phyloP scores from a whole-genome alignment of 2,113 vertebrate genomes.

The Fregetta grallaria region DNA sequence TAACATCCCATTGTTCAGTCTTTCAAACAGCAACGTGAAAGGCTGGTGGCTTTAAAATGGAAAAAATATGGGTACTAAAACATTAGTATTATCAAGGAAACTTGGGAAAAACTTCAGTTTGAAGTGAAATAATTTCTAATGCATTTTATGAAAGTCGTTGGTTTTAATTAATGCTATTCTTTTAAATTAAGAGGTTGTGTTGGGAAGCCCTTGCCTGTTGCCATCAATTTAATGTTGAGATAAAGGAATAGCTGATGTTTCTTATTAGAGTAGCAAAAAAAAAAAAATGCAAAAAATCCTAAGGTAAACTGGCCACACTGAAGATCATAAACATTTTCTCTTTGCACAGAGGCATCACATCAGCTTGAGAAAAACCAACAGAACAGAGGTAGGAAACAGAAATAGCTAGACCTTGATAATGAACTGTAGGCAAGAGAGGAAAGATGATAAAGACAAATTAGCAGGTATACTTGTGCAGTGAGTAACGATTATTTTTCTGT shows the following conservation, averaged over 20 bases:
- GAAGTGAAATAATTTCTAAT: background rate
- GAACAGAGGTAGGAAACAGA: background rate
- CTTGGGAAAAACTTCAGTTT: background rate
- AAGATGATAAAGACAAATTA: background rate
- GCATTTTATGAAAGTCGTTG: background rate
- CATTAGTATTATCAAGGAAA: background rate
- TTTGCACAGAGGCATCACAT: background rate
- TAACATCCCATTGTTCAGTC: background rate
- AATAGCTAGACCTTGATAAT: background rate
- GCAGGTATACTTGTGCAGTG: background rate
- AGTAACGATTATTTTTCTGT: background rate
- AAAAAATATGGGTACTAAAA: background rate
- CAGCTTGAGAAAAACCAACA: background rate
- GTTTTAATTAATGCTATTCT: background rate
- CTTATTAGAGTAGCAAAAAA: background rate
- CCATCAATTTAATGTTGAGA: background rate
- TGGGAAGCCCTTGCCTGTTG: background rate
- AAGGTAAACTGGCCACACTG: background rate
- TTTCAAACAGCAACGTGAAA: background rate
- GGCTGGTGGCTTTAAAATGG: background rate
- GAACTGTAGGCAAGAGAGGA: background rate
- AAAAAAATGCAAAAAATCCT: background rate
- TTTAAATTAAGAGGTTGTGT: background rate
- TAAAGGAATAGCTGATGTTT: background rate
- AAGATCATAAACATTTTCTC: background rate